Conservation (phyloP, 2,888 invertebrate genomes). For the Rhagium mordax region DNA sequence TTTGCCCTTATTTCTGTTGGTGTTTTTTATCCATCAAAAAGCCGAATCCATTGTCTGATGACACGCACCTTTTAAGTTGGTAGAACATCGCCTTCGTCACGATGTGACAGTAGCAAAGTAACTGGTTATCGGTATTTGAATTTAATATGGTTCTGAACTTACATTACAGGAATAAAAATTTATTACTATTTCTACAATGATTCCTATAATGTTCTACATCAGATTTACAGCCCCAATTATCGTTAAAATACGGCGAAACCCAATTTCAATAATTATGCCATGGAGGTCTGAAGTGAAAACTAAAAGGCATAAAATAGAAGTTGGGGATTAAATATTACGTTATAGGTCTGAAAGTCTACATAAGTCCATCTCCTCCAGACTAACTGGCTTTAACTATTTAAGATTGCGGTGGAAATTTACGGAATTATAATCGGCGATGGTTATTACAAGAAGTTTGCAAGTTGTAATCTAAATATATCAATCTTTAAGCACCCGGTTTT, state of each 20-base stretch:
- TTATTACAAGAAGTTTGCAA: slow-evolving; percentile 11
- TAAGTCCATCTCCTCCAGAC: neutral
- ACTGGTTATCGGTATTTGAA: too few relatives aligned
- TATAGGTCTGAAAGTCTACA: neutral
- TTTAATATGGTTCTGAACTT: too few relatives aligned
- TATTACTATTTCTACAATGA: too few relatives aligned
- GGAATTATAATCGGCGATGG: neutral
- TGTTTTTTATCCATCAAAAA: neutral
- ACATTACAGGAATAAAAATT: too few relatives aligned
- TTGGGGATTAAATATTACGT: neutral
- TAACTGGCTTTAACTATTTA: neutral
- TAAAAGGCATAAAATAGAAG: neutral
- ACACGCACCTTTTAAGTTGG: neutral
- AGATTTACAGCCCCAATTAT: too few relatives aligned
- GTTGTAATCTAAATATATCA: slow-evolving; percentile 2
- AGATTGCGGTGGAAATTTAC: slow-evolving; percentile 10
- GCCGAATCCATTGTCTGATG: slow-evolving; percentile 1
- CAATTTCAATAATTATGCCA: neutral
- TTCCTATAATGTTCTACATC: too few relatives aligned
- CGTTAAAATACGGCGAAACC: too few relatives aligned
- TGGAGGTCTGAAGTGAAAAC: neutral
- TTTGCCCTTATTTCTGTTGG: slow-evolving; percentile 26
- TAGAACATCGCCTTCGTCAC: too few relatives aligned
- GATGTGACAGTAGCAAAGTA: too few relatives aligned
- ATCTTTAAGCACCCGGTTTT: neutral